Evolutionary conservation across 2,888 invertebrate genomes (phyloP).

Genomic region (Orchestes rusci): DNA sequence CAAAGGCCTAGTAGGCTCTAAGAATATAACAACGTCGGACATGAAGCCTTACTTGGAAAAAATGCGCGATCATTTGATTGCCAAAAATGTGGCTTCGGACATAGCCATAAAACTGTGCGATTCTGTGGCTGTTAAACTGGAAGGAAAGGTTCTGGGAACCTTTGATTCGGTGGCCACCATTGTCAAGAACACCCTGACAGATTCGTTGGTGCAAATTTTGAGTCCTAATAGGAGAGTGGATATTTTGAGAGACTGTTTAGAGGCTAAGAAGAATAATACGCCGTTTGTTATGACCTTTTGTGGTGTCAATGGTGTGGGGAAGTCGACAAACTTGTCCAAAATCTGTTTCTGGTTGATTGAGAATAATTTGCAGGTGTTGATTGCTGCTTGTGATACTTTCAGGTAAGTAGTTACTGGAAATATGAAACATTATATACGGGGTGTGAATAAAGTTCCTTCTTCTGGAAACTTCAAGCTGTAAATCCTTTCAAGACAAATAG

Average conservation of each 20-base stretch:
- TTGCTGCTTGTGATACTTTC: conserved; percentile 99
- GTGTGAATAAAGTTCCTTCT: no score
- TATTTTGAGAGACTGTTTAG: conserved; percentile 91
- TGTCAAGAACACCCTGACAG: conserved; percentile 80
- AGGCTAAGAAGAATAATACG: conserved; percentile 68
- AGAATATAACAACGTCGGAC: conserved; percentile 72
- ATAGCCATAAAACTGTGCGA: conserved; percentile 91
- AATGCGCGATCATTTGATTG: conserved; percentile 89
- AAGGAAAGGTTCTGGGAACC: conserved; percentile 90
- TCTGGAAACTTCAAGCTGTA: no score
- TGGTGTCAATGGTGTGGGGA: conserved; percentile 97
- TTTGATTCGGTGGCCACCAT: conserved; percentile 89
- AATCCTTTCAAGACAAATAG: no score
- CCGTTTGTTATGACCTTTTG: conserved; percentile 97
- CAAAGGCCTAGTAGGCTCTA: conserved; percentile 74
- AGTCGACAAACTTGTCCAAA: conserved; percentile 98
- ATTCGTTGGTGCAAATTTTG: conserved; percentile 87
- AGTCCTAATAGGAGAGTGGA: conserved; percentile 93
- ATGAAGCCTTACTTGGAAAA: conserved; percentile 87
- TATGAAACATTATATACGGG: no score
- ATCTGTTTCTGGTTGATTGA: conserved; percentile 99
- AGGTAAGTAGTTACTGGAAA: conserved; percentile 17
- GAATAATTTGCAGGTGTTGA: conserved; percentile 90
- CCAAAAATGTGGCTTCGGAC: conserved; percentile 96
- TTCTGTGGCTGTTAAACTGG: conserved; percentile 81